These are phyloP conservation scores for Drosophila pseudotakahashii DNA, from an alignment of 2,888 invertebrate genomes.

Conservation along the genomic window DNA sequence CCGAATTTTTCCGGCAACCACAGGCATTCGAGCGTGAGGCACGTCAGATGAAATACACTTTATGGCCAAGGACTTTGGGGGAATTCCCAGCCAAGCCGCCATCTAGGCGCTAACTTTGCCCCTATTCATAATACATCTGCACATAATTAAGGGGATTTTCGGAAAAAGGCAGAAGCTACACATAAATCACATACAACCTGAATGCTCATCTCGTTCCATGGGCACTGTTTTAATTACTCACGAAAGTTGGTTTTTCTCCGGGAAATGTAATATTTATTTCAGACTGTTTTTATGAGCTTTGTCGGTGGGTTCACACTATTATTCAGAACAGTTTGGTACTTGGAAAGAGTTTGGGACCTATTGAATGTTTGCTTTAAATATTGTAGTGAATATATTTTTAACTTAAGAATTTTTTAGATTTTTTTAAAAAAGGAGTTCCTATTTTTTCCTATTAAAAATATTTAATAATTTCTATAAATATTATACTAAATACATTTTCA, in stretches of 20 bases:
- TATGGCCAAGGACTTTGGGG: slow-evolving; percentile 49
- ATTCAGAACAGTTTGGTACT: background rate
- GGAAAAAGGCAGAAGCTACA: slow-evolving; percentile 3
- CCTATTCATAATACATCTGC: slow-evolving; percentile 42
- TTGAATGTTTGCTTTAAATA: background rate
- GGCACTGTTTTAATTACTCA: slow-evolving; percentile 32
- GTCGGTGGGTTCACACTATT: background rate
- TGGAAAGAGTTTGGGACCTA: background rate
- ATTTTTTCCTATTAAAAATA: too few relatives aligned
- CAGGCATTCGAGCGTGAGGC: slow-evolving; percentile 58
- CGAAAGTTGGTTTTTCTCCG: background rate
- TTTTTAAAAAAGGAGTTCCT: too few relatives aligned
- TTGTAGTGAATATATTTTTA: too few relatives aligned
- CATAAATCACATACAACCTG: slow-evolving; percentile 59
- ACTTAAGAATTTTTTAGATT: too few relatives aligned
- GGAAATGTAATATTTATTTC: background rate
- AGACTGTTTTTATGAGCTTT: background rate
- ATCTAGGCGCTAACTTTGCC: slow-evolving; percentile 40
- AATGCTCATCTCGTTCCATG: slow-evolving; percentile 8
- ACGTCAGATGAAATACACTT: slow-evolving; percentile 63
- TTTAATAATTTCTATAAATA: too few relatives aligned
- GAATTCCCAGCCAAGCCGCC: slow-evolving; percentile 46
- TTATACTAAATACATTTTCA: too few relatives aligned
- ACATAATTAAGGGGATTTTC: slow-evolving; percentile 66
- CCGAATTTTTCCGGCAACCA: slow-evolving; percentile 33